Evolutionary conservation across 1,140 invertebrate species (phyloP), one percentile per base, ranked within the genome.

Genomic region (Lithobius niger): DNA sequence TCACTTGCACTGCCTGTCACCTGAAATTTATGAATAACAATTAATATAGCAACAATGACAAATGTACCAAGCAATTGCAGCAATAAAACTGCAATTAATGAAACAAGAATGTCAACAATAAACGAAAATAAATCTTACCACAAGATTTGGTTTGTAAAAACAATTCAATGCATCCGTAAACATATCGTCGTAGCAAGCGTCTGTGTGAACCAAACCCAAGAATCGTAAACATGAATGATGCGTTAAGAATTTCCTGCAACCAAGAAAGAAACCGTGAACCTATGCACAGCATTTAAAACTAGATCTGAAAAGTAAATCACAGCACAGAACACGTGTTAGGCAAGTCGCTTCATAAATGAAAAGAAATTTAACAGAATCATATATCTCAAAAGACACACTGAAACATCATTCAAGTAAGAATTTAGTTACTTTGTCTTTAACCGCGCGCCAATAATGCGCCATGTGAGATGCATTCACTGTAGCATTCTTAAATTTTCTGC

Each of bases 1-100:
- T 82, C 78, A 51, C 72, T 76, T 15, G 77, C 79, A 52, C 76
- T 78, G 28, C 81, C 81, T 55, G 79, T 77, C 2, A 83, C 73
- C 81, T 82, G 58, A 42, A 69, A 62, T 25, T 58, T 10, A 57
- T 24, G 24, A 10, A 50, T 27, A 52, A 36, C 31, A 44, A 57
- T 52, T 48, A 10, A 36, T 36, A 36, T 10, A 36, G n/a, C n/a
- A 10, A 36, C 44, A 47, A 47, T 15, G 22, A 13, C 6, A 47
- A 22, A 47, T 21, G 22, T 10, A 48, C 28, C 36, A 44, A 57
- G 21, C 10, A 57, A 36, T 44, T 36, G 18, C 22, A 57, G 27
- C 15, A 56, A 40, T 19, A n/a, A 36, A 10, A 36, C n/a, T 36
- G n/a, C 6, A 36, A 45, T 16, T 45, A 13, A 19, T 10, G 22